These are phyloP conservation scores for Harmothoe impar DNA, from an alignment of 2,888 invertebrate genomes.

Conservation along the genomic window DNA sequence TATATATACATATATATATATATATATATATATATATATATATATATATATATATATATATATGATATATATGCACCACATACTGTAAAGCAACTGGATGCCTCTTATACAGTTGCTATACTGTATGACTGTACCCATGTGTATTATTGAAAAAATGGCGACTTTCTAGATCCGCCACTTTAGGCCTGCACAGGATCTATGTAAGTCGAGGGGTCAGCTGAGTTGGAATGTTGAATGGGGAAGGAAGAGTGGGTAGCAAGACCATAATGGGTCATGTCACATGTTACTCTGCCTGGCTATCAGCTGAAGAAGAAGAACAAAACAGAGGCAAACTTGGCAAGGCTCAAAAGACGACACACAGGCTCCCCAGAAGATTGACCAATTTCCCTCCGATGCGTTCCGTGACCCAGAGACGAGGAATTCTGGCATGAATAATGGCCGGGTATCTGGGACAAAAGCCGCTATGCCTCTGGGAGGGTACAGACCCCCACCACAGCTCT, in stretches of 20 bases:
- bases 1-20: no score
- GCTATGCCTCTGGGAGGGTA: background rate
- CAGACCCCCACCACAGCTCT: background rate
- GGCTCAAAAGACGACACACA: background rate
- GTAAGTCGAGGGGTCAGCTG: background rate
- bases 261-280: background rate
- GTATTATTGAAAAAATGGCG: no score
- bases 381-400: background rate
- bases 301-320: background rate
- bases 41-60: no score
- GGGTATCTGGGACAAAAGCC: constrained; percentile 10
- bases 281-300: background rate
- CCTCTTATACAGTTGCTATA: no score
- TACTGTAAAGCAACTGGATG: no score
- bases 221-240: background rate
- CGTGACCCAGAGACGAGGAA: constrained; percentile 23
- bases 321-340: no score
- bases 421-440: background rate
- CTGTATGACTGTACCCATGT: no score
- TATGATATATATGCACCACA: no score
- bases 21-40: no score
- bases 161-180: no score
- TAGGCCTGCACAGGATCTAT: no score
- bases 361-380: background rate
- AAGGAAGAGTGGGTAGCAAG: background rate